Percentiles rank a stretch among this genome's conserved stretches.
Conservation (phyloP, 64 coral and sea anemone genomes). For the Actinia equina region DNA sequence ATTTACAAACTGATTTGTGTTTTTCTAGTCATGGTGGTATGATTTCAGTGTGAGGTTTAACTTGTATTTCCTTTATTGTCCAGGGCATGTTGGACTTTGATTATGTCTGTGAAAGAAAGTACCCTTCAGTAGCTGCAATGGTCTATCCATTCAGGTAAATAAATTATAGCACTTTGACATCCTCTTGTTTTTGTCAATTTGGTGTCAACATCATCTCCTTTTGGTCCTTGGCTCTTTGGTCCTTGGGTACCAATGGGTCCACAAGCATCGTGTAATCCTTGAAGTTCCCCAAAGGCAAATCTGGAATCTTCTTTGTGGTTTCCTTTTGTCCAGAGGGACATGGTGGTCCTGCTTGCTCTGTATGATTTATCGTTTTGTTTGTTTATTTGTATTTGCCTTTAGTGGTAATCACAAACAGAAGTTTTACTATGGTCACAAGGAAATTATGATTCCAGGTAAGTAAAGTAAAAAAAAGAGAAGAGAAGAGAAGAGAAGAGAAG, state of each 20-base stretch:
- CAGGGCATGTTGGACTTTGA: slow-evolving; percentile 99
- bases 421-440: slow-evolving; percentile 98
- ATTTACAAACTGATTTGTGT: no score
- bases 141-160: slow-evolving; percentile 98
- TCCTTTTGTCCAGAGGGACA: background rate
- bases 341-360: background rate
- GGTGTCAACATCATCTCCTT: no score
- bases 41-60: background rate
- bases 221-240: no score
- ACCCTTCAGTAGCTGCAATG: slow-evolving; percentile 90
- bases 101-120: slow-evolving; percentile 93
- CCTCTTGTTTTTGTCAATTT: no score
- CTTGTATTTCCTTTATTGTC: background rate
- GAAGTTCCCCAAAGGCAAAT: no score
- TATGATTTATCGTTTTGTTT: background rate
- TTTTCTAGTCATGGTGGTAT: no score
- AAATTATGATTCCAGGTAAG: slow-evolving; percentile 98
- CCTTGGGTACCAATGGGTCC: no score
- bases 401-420: slow-evolving; percentile 97
- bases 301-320: background rate
- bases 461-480: background rate
- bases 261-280: no score
- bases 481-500: background rate
- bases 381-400: background rate
- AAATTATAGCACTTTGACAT: no score